Evolutionary conservation across 2,888 invertebrate species (phyloP), one percentile per base, ranked within the genome.

Genomic region (Eurois occulta): DNA sequence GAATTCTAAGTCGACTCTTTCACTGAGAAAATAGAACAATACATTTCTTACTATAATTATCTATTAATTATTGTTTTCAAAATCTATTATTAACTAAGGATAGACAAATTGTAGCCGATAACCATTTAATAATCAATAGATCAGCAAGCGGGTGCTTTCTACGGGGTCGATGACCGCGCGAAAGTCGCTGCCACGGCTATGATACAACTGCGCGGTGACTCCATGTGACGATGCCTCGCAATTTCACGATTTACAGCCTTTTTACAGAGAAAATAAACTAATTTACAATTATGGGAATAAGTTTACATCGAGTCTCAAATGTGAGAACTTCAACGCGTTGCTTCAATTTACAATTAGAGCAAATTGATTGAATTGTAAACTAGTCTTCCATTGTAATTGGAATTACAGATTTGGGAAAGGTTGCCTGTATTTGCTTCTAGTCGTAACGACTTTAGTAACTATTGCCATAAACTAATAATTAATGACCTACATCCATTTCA

Each of bases 141-240:
- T 85, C 75, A 83, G 77, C 83, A 69, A 68, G 73, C 77, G 72
- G 76, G 82, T 88, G 93, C 93, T 94, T 94, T 94, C 94, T 90
- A 91, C 84, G 83, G 84, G 92, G 92, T 93, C 90, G 85, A 80
- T 76, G 94, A 90, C 94, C 93, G 91, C 91, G 91, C 90, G 92
- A 92, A 92, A 92, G 92, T 88, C 81, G 84, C 81, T 67, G 70
- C 81, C 76, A 60, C 88, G 66, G 81, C 88, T 85, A 84, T 89
- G 86, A 88, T 89, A 86, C 91, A 90, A 87, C 81, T 82, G 78
- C 86, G 70, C 79, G 2, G 72, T 82, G 71, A 82, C 78, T 83
- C 69, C 79, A 80, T 81, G 80, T 84, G 81, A 85, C 78, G 76
- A 84, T 65, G 55, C 75, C 69, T 67, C 35, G 46, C 69, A 66